These are phyloP conservation scores for Sebastes itinus DNA, from an alignment of 2,797 vertebrate genomes.

Conservation along the genomic window DNA sequence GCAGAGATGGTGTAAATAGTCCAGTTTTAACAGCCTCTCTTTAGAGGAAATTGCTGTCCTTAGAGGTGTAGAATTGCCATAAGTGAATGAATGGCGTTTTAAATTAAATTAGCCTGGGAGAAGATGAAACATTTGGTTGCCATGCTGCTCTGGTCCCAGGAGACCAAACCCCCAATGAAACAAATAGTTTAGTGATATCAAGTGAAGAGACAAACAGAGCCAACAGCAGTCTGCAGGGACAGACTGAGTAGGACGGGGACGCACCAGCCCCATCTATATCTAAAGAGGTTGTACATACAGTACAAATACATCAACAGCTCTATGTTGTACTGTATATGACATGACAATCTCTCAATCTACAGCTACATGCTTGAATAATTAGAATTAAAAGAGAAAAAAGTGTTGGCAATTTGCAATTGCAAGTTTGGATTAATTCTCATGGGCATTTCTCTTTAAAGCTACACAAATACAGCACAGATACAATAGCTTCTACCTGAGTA, in stretches of 20 bases:
- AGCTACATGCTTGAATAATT: not conserved
- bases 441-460: not conserved
- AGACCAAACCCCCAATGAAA: conserved; percentile 13
- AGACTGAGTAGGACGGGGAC: not conserved
- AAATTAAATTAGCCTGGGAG: conserved; percentile 28
- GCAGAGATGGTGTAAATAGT: not conserved
- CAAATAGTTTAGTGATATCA: conserved; percentile 10
- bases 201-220: conserved; percentile 5
- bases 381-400: not conserved
- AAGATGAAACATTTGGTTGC: conserved; percentile 16
- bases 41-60: not conserved
- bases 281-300: not conserved
- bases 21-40: not conserved
- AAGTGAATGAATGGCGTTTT: conserved; percentile 3
- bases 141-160: not conserved
- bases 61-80: not conserved
- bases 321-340: not conserved
- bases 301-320: not conserved
- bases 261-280: not conserved
- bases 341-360: not conserved
- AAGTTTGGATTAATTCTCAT: not conserved
- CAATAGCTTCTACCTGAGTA: not conserved
- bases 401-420: not conserved
- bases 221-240: not conserved
- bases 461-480: not conserved